phyloP scores from a whole-genome alignment of 1,140 invertebrate genomes.

The Oscheius sp. region DNA sequence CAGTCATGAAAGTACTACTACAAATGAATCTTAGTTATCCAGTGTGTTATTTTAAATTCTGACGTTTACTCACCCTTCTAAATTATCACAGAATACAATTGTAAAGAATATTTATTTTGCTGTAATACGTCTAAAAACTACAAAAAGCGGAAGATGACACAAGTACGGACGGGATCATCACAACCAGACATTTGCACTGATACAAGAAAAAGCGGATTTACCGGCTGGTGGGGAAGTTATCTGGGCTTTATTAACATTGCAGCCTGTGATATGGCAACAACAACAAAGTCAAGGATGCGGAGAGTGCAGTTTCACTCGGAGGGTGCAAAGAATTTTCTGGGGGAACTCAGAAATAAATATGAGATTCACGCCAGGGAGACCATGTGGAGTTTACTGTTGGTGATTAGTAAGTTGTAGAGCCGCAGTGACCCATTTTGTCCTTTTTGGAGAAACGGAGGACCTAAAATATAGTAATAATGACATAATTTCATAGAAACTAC shows the following conservation, averaged over 20 bases:
- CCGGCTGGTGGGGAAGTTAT: neutral
- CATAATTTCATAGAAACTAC: neutral
- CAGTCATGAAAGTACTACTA: too few relatives aligned
- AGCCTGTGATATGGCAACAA: neutral
- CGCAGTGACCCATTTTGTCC: slow-evolving; percentile 31
- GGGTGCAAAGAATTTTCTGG: slow-evolving; percentile 3
- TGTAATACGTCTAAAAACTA: neutral
- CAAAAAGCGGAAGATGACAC: neutral
- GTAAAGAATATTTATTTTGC: neutral
- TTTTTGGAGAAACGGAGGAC: slow-evolving; percentile 30
- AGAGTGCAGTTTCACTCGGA: slow-evolving; percentile 5
- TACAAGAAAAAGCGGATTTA: neutral
- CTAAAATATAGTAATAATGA: neutral
- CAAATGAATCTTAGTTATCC: too few relatives aligned
- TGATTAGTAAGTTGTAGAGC: neutral
- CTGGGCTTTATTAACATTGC: too few relatives aligned
- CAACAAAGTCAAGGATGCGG: neutral
- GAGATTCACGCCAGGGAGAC: neutral
- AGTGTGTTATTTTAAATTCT: too few relatives aligned
- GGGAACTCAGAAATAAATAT: neutral
- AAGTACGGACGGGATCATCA: neutral
- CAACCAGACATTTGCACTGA: slow-evolving; percentile 8
- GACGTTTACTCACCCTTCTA: too few relatives aligned
- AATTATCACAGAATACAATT: too few relatives aligned
- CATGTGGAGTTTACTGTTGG: neutral